Percentiles rank a stretch among this genome's conserved stretches.
These are phyloP conservation scores for Andrena fulva DNA, from an alignment of 2,888 invertebrate genomes.

Conservation along the genomic window DNA sequence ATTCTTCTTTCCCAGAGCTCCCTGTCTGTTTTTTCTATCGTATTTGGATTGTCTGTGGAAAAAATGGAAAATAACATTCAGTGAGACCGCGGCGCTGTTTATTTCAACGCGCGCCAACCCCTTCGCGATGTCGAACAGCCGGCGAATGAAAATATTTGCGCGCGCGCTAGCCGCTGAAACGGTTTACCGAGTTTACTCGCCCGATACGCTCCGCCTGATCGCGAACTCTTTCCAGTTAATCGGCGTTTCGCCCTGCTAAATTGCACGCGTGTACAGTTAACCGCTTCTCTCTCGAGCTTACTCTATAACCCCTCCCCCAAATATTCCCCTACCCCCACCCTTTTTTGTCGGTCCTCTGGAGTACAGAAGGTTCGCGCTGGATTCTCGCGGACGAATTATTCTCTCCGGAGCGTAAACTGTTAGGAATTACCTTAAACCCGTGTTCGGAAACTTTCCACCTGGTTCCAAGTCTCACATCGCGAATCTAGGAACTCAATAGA, in stretches of 20 bases:
- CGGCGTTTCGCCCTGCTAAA: slow-evolving; percentile 7
- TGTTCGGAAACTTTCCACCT: too few species aligned
- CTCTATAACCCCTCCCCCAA: neutral
- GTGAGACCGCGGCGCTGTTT: slow-evolving; percentile 7
- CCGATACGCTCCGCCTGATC: slow-evolving; percentile 29
- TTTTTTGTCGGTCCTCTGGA: neutral
- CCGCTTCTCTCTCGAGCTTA: neutral
- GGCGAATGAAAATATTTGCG: slow-evolving; percentile 39
- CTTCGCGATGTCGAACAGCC: neutral
- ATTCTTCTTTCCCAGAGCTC: neutral
- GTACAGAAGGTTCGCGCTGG: too few species aligned
- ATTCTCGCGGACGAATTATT: too few species aligned
- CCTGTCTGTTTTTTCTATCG: neutral
- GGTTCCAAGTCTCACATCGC: neutral
- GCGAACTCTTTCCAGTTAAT: slow-evolving; percentile 37
- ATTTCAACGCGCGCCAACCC: neutral
- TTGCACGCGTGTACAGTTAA: slow-evolving; percentile 29
- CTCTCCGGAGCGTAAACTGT: too few species aligned
- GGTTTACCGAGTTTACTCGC: slow-evolving; percentile 9
- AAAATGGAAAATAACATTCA: slow-evolving; percentile 2
- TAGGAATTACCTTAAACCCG: too few species aligned
- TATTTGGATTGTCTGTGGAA: neutral
- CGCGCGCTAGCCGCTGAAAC: neutral
- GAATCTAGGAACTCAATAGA: neutral
- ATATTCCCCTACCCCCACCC: neutral